phyloP scores from a whole-genome alignment of 37 sponge, comb jelly and placozoan genomes.

The Amphimedon queenslandica region DNA sequence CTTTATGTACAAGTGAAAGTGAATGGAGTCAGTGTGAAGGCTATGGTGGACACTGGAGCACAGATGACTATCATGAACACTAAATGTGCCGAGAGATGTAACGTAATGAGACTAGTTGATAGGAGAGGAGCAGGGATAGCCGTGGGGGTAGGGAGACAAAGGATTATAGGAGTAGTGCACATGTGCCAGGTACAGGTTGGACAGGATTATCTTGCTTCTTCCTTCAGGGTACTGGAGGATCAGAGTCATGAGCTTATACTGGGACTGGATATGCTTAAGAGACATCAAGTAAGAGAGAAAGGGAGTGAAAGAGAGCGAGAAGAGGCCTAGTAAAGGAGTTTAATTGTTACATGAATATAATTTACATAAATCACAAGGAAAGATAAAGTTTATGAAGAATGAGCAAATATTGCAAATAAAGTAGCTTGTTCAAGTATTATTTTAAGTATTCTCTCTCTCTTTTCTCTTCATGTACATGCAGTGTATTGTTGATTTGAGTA shows the following conservation, averaged over 20 bases:
- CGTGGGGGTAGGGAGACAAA: conserved; percentile 86
- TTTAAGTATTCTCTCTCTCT: neutral
- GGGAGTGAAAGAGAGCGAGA: too few species aligned
- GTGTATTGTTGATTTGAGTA: conserved; percentile 90
- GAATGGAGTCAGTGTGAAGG: conserved; percentile 81
- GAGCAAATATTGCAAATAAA: too few species aligned
- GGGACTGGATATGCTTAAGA: conserved; percentile 93
- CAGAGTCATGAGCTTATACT: conserved; percentile 87
- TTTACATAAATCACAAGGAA: too few species aligned
- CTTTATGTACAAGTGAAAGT: conserved; percentile 82
- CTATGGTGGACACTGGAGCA: conserved; percentile 94
- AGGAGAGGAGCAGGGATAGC: conserved; percentile 75
- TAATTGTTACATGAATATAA: too few species aligned
- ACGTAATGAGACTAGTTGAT: conserved; percentile 86
- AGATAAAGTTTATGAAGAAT: too few species aligned
- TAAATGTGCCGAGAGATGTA: conserved; percentile 80
- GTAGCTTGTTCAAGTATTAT: too few species aligned
- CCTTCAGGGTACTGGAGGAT: conserved; percentile 84
- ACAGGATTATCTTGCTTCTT: conserved; percentile 72
- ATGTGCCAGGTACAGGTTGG: conserved; percentile 87
- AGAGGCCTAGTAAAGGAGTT: neutral
- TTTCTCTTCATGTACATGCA: conserved; percentile 6
- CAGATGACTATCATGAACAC: conserved; percentile 83
- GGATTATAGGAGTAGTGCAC: conserved; percentile 88
- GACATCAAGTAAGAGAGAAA: conserved; percentile 78